These are phyloP conservation scores for Calameuta pallipes DNA, from an alignment of 2,888 invertebrate species.

Conservation along the genomic window DNA sequence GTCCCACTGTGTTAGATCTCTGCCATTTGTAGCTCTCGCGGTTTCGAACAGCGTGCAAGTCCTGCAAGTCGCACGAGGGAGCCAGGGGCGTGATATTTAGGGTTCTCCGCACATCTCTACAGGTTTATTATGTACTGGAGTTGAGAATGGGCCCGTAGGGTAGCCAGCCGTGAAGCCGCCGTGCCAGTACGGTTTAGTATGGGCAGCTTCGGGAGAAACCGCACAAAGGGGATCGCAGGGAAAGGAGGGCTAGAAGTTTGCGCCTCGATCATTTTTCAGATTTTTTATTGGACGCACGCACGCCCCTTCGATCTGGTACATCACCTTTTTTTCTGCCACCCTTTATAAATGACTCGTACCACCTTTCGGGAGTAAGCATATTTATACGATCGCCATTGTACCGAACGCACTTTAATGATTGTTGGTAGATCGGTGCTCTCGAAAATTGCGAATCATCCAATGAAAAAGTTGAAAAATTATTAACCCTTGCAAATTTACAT, in stretches of 20 bases:
- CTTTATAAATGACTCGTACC: background rate
- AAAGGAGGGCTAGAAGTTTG: slow-evolving; percentile 21
- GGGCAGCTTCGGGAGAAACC: slow-evolving; percentile 13
- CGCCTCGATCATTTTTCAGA: slow-evolving; percentile 36
- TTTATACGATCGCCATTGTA: background rate
- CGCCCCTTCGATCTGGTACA: slow-evolving; percentile 5
- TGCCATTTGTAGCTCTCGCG: slow-evolving; percentile 15
- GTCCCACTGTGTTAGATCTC: background rate
- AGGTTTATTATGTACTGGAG: background rate
- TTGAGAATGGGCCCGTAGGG: slow-evolving; percentile 5
- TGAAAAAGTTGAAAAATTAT: slow-evolving; percentile 24
- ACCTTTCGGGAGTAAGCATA: background rate
- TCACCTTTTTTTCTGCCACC: background rate
- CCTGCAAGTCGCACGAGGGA: slow-evolving; percentile 15
- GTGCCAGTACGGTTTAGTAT: slow-evolving; percentile 8
- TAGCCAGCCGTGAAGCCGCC: background rate
- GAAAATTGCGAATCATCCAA: slow-evolving; percentile 19
- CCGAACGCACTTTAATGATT: background rate
- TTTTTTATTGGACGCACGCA: slow-evolving; percentile 30
- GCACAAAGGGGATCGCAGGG: slow-evolving; percentile 8
- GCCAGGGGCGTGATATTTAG: slow-evolving; percentile 36
- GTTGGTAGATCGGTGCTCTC: background rate
- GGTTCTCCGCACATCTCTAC: slow-evolving; percentile 8
- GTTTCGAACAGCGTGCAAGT: slow-evolving; percentile 5
- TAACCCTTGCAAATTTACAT: background rate